Conservation (phyloP, 2,113 vertebrate species). For the Enhydra lutris region DNA sequence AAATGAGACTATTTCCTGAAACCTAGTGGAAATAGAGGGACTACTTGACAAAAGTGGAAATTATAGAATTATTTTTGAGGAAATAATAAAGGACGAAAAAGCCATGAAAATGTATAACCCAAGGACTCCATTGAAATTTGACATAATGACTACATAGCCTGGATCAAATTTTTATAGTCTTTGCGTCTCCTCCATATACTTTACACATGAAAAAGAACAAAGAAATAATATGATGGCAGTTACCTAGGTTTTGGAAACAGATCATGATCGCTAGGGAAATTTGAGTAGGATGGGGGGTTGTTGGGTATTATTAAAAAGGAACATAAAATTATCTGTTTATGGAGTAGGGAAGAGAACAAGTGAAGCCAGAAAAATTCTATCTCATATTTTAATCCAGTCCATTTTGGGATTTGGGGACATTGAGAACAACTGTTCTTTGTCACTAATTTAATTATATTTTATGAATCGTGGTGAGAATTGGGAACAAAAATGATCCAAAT, state of each 20-base stretch:
- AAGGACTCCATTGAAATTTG: neutral
- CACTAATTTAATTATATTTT: constrained; percentile 31
- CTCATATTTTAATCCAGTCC: neutral
- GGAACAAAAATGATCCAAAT: neutral
- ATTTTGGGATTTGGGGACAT: neutral
- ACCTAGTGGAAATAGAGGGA: neutral
- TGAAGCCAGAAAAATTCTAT: neutral
- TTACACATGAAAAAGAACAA: neutral
- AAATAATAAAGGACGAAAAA: neutral
- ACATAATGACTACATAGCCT: too few relatives aligned
- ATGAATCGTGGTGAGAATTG: neutral
- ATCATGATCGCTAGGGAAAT: neutral
- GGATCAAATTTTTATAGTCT: neutral
- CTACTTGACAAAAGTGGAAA: neutral
- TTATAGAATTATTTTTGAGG: neutral
- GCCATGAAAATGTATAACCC: neutral
- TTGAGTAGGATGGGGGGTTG: neutral
- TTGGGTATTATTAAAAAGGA: neutral
- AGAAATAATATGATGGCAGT: neutral
- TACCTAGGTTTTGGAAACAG: neutral
- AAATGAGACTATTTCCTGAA: neutral
- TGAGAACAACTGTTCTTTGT: neutral
- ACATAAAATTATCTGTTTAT: neutral
- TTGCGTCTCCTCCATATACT: neutral
- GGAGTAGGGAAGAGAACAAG: neutral